Conservation (phyloP, 2,888 invertebrate species). For the Erebia ligea region DNA sequence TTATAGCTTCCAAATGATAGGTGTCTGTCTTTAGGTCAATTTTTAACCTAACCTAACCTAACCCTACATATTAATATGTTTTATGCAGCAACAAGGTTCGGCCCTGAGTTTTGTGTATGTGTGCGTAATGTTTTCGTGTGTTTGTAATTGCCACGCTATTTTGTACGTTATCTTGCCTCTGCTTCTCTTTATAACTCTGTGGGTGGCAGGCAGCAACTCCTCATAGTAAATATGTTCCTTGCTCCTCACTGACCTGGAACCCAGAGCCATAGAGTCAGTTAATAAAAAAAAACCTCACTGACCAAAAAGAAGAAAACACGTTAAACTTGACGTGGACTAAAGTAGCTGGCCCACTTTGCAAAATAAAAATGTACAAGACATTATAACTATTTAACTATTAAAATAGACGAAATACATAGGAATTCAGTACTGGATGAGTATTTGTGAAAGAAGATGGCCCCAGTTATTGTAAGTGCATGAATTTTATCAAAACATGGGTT, state of each 20-base stretch:
- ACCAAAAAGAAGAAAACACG: constrained; percentile 82
- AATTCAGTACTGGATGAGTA: constrained; percentile 59
- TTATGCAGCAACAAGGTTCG: no score
- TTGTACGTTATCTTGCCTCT: no score
- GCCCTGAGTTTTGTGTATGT: no score
- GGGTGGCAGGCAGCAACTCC: no score
- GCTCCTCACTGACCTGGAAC: constrained; percentile 60
- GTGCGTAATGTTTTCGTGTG: no score
- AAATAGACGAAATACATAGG: constrained; percentile 51
- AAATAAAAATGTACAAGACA: constrained; percentile 58
- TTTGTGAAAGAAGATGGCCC: constrained; percentile 61
- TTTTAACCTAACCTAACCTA: no score
- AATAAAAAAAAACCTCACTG: constrained; percentile 40
- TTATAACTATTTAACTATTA: constrained; percentile 54
- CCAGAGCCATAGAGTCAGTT: not conserved
- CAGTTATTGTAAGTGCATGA: constrained; percentile 69
- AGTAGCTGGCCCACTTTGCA: constrained; percentile 70
- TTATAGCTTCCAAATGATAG: no score
- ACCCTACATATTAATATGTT: no score
- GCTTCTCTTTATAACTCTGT: no score
- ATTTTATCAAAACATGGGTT: constrained; percentile 52
- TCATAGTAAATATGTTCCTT: no score
- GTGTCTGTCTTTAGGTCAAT: no score
- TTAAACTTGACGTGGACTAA: constrained; percentile 82
- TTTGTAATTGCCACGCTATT: no score